These are phyloP conservation scores for Campoplex capitator DNA, from an alignment of 2,888 invertebrate genomes.

Conservation along the genomic window DNA sequence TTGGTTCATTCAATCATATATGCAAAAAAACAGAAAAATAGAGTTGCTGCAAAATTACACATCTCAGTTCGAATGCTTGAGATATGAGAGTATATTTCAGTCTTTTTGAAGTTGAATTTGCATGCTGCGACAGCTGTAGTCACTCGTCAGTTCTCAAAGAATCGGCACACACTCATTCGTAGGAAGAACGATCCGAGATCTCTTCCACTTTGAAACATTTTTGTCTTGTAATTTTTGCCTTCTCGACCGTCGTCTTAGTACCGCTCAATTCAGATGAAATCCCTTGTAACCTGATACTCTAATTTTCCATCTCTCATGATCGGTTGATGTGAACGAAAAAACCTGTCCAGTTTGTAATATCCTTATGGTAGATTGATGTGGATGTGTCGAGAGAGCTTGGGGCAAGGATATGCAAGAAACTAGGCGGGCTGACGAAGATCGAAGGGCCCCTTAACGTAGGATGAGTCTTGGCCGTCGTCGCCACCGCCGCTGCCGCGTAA, in stretches of 20 bases:
- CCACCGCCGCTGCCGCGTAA: constrained; percentile 74
- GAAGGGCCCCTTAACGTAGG: constrained; percentile 68
- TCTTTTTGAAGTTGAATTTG: not conserved
- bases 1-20: not conserved
- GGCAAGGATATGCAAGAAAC: constrained; percentile 24
- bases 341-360: constrained; percentile 10
- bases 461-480: constrained; percentile 67
- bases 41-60: not conserved
- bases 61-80: not conserved
- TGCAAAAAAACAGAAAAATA: not conserved
- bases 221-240: constrained; percentile 1
- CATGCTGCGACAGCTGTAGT: not conserved
- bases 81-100: not conserved
- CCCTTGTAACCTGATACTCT: constrained; percentile 62
- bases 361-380: constrained; percentile 3
- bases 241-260: not conserved
- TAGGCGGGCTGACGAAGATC: constrained; percentile 52
- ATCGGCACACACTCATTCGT: not conserved
- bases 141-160: not conserved
- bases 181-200: not conserved
- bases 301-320: constrained; percentile 60
- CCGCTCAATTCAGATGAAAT: not conserved
- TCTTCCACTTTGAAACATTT: not conserved
- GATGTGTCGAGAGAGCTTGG: constrained; percentile 11
- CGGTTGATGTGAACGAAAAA: constrained; percentile 24